phyloP scores from a whole-genome alignment of 2,113 vertebrate species.

The Odontesthes bonariensis region DNA sequence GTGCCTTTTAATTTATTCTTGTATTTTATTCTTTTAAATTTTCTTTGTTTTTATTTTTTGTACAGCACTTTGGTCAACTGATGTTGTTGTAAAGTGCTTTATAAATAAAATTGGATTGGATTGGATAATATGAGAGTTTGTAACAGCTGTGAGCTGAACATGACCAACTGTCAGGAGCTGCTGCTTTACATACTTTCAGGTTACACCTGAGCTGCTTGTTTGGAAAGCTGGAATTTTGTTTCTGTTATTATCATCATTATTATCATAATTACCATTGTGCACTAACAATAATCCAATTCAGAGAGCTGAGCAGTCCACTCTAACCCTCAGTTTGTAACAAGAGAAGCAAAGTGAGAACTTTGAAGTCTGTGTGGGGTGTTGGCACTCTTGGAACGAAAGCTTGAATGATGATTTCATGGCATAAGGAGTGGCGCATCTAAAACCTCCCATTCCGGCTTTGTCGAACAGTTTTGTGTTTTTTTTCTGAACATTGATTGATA shows the following conservation, averaged over 20 bases:
- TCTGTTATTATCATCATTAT: background rate
- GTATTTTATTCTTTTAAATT: too few species aligned
- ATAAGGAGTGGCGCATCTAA: background rate
- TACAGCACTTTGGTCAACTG: too few species aligned
- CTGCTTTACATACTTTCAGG: background rate
- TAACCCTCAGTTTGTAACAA: constrained; percentile 1
- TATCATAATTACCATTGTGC: background rate
- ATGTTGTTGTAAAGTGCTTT: too few species aligned
- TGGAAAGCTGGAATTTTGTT: background rate
- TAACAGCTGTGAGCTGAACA: background rate
- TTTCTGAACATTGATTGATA: background rate
- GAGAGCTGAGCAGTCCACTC: background rate
- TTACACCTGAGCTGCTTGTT: background rate
- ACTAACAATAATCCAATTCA: background rate
- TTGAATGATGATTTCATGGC: constrained; percentile 1
- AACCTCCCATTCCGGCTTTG: background rate
- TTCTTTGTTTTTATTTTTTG: too few species aligned
- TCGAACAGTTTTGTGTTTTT: background rate
- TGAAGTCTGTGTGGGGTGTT: constrained; percentile 44
- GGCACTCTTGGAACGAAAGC: constrained; percentile 30
- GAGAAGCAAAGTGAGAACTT: constrained; percentile 36
- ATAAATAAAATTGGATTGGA: too few species aligned
- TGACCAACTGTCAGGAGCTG: background rate
- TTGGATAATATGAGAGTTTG: too few species aligned
- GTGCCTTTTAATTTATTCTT: too few species aligned